Percentiles rank a stretch among this genome's conserved stretches.
Conservation (phyloP, 2,797 vertebrate genomes). For the Sphenopsis melanotis region DNA sequence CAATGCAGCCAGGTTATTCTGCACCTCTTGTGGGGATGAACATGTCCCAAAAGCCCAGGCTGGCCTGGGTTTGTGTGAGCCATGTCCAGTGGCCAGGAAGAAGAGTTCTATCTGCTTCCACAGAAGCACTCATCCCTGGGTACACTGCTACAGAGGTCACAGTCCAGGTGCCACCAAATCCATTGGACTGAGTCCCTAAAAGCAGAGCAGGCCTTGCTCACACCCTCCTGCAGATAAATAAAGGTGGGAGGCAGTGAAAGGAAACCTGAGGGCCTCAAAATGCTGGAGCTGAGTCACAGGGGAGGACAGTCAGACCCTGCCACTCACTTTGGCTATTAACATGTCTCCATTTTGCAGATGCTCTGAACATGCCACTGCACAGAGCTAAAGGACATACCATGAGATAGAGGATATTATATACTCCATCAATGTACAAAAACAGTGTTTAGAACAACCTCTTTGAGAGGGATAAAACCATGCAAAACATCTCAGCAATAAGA, state of each 20-base stretch:
- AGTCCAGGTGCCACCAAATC: neutral
- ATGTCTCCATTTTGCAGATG: neutral
- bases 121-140: neutral
- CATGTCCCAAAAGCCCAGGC: neutral
- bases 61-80: neutral
- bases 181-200: neutral
- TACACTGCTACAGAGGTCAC: neutral
- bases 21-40: neutral
- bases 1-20: neutral
- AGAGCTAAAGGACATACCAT: neutral
- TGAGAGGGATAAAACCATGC: neutral
- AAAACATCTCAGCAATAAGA: neutral
- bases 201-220: neutral
- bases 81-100: neutral
- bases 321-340: too few relatives aligned
- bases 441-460: neutral
- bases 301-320: too few relatives aligned
- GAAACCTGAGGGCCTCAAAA: neutral
- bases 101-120: neutral
- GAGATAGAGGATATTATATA: neutral
- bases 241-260: neutral
- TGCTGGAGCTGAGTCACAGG: neutral
- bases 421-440: neutral
- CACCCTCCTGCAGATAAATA: neutral
- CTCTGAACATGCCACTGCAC: neutral